Evolutionary conservation across 1,140 invertebrate species (phyloP).

Genomic region (Ceratosolen solmsi): DNA sequence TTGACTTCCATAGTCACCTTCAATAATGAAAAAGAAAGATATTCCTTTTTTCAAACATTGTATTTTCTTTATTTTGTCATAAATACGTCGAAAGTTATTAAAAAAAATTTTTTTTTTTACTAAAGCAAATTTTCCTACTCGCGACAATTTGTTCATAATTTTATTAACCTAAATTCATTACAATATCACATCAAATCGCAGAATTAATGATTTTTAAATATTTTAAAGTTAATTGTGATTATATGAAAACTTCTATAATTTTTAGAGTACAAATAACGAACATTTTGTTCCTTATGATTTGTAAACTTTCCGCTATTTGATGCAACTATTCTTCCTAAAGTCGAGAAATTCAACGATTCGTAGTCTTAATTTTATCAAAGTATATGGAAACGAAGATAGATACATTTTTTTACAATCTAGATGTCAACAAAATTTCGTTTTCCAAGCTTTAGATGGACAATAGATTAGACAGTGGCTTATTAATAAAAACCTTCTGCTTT

Average conservation of each 20-base stretch:
- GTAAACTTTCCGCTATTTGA: conserved; percentile 39
- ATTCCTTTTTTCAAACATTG: not conserved
- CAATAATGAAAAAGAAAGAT: not conserved
- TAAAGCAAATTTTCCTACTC: conserved; percentile 28
- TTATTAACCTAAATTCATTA: conserved; percentile 3
- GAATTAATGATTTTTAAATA: conserved; percentile 34
- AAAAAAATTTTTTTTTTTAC: conserved; percentile 6
- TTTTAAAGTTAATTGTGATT: not conserved
- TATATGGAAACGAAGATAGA: conserved; percentile 43
- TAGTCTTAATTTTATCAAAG: conserved; percentile 42
- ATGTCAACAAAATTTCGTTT: not conserved
- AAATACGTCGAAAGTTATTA: not conserved
- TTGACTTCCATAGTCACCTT: conserved; percentile 3
- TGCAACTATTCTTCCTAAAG: not conserved
- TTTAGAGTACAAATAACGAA: not conserved
- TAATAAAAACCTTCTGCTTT: not conserved
- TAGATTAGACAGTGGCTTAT: too few species aligned
- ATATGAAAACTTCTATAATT: not conserved
- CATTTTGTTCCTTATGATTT: conserved; percentile 23
- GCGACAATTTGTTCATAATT: conserved; percentile 40
- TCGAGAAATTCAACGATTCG: not conserved
- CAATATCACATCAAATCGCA: conserved; percentile 37
- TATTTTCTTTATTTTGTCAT: conserved; percentile 7
- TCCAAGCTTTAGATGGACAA: not conserved
- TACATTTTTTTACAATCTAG: not conserved